phyloP scores from a whole-genome alignment of 2,888 invertebrate species.

The Habrosyne pyritoides region DNA sequence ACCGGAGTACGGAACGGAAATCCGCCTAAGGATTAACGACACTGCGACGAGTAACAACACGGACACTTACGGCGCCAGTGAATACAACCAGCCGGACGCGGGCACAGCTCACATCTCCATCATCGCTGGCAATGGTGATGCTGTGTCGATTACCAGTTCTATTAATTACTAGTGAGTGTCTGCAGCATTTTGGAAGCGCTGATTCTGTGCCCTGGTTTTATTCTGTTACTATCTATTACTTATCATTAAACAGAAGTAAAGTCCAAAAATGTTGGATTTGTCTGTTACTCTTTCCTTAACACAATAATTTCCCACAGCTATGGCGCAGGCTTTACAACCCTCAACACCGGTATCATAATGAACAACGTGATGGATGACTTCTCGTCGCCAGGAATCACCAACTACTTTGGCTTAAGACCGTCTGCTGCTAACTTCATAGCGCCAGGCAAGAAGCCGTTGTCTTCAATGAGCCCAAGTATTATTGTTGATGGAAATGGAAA shows the following conservation, averaged over 20 bases:
- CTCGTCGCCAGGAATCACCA: slow-evolving; percentile 88
- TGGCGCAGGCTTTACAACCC: slow-evolving; percentile 91
- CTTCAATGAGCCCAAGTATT: slow-evolving; percentile 94
- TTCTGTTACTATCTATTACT: no score
- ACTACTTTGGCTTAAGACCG: slow-evolving; percentile 88
- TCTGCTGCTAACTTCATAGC: slow-evolving; percentile 91
- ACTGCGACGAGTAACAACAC: slow-evolving; percentile 85
- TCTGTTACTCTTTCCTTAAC: slow-evolving; percentile 5
- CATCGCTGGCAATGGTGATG: slow-evolving; percentile 93
- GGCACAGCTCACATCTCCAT: slow-evolving; percentile 97
- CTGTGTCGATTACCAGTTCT: slow-evolving; percentile 95
- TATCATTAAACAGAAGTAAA: no score
- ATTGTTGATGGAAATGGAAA: slow-evolving; percentile 86
- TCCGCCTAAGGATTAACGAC: slow-evolving; percentile 86
- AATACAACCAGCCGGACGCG: slow-evolving; percentile 83
- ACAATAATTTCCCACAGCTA: slow-evolving; percentile 83
- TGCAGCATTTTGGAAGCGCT: background rate
- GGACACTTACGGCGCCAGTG: slow-evolving; percentile 86
- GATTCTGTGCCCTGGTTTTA: no score
- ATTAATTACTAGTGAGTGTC: slow-evolving; percentile 89
- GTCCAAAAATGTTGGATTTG: no score
- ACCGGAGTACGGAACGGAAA: slow-evolving; percentile 80
- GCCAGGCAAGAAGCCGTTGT: slow-evolving; percentile 92
- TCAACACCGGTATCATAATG: slow-evolving; percentile 93
- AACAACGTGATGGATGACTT: slow-evolving; percentile 99